These are phyloP conservation scores for Saimiri boliviensis DNA, from an alignment of 2,113 vertebrate genomes.

Conservation along the genomic window DNA sequence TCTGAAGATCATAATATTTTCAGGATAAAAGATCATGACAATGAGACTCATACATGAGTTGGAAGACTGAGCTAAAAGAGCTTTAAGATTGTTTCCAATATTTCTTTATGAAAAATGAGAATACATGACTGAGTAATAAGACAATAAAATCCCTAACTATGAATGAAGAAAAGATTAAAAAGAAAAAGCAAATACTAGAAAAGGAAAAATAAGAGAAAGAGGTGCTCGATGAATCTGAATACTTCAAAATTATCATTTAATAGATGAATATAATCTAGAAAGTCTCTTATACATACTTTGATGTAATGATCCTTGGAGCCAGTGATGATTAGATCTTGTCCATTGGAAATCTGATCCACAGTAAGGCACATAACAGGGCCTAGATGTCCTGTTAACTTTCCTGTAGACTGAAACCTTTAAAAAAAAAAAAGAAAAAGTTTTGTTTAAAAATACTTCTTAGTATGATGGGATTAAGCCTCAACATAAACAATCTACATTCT, in stretches of 20 bases:
- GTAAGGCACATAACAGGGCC: conserved; percentile 97
- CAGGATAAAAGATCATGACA: not conserved
- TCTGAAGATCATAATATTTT: not conserved
- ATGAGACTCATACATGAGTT: not conserved
- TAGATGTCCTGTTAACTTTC: conserved; percentile 95
- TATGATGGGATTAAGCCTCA: not conserved
- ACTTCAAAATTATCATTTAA: not conserved
- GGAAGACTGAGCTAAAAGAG: not conserved
- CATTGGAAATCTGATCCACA: conserved; percentile 90
- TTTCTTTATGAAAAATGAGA: not conserved
- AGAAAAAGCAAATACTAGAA: not conserved
- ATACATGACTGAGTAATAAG: not conserved
- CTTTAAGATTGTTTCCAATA: not conserved
- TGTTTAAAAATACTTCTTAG: conserved; percentile 29
- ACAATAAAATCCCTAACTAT: not conserved
- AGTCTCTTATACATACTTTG: conserved; percentile 85
- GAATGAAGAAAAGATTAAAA: not conserved
- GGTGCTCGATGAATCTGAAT: not conserved
- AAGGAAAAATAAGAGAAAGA: not conserved
- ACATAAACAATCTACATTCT: not conserved
- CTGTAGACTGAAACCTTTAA: conserved; percentile 95
- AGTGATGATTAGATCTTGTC: conserved; percentile 97
- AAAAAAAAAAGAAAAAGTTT: not conserved
- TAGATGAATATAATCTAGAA: not conserved
- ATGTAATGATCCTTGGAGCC: conserved; percentile 98